Percentiles rank a stretch among this genome's conserved stretches.
phyloP scores from a whole-genome alignment of 2,888 invertebrate genomes.

The Polydrusus cervinus region DNA sequence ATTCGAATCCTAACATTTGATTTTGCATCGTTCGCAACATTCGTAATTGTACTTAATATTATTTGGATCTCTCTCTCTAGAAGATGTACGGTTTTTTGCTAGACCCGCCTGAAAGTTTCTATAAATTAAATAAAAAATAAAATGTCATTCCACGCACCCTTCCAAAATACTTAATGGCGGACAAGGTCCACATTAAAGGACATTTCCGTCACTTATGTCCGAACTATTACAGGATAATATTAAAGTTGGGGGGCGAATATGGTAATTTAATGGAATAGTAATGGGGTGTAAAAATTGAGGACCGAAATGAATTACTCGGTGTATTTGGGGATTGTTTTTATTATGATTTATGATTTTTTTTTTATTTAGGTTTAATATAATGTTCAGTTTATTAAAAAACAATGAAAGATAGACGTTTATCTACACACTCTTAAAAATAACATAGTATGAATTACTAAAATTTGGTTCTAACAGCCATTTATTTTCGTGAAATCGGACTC shows the following conservation, averaged over 20 bases:
- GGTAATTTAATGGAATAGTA: constrained; percentile 52
- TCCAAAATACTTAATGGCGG: constrained; percentile 40
- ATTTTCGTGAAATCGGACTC: too few relatives aligned
- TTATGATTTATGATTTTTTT: constrained; percentile 26
- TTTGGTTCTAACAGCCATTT: too few relatives aligned
- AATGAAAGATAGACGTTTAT: too few relatives aligned
- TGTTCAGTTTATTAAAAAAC: background rate
- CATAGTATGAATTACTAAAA: too few relatives aligned
- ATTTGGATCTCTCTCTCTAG: too few relatives aligned
- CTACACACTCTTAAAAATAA: too few relatives aligned
- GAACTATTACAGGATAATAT: constrained; percentile 46
- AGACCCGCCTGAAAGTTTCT: too few relatives aligned
- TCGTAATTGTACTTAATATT: too few relatives aligned
- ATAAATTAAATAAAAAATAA: constrained; percentile 17
- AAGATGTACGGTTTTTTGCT: too few relatives aligned
- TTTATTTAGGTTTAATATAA: background rate
- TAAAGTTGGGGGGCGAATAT: constrained; percentile 41
- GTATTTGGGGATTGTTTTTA: constrained; percentile 11
- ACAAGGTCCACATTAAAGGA: constrained; percentile 47
- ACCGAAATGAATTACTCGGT: constrained; percentile 14
- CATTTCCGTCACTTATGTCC: constrained; percentile 51
- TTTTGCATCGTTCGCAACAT: too few relatives aligned
- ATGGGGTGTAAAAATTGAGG: constrained; percentile 51
- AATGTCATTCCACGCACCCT: constrained; percentile 21
- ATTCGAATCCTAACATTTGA: too few relatives aligned